Evolutionary conservation across 2,888 invertebrate genomes (phyloP).

Genomic region (Erebia palarica): DNA sequence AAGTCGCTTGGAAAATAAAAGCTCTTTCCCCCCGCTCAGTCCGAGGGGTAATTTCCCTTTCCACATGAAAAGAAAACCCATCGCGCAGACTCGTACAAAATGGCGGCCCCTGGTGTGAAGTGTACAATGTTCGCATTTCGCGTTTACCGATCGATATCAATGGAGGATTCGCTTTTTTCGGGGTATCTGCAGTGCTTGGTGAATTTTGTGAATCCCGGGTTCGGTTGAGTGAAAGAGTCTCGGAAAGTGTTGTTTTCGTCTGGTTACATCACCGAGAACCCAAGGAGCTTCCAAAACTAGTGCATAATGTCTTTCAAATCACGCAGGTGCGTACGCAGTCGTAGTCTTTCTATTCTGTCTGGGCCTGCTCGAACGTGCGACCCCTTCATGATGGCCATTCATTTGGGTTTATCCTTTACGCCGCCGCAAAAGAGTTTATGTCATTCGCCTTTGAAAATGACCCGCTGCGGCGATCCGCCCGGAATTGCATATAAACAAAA

Average conservation of each 20-base stretch:
- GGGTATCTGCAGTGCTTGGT: constrained; percentile 71
- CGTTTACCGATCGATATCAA: constrained; percentile 86
- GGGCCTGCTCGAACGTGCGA: constrained; percentile 92
- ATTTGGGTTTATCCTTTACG: constrained; percentile 81
- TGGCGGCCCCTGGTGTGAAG: constrained; percentile 84
- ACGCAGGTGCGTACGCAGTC: constrained; percentile 99
- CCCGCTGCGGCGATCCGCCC: constrained; percentile 61
- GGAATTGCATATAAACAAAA: constrained; percentile 69
- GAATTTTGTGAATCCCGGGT: constrained; percentile 71
- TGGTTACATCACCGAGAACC: constrained; percentile 79
- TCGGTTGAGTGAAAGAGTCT: constrained; percentile 66
- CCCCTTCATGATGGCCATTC: constrained; percentile 81
- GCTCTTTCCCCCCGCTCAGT: constrained; percentile 68
- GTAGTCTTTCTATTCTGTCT: constrained; percentile 93
- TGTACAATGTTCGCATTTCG: constrained; percentile 71
- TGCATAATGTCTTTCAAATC: constrained; percentile 81
- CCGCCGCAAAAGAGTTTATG: constrained; percentile 81
- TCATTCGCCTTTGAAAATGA: constrained; percentile 75
- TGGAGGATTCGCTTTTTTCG: constrained; percentile 80
- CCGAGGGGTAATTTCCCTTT: constrained; percentile 77
- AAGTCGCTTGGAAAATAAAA: constrained; percentile 52
- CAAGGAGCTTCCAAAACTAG: constrained; percentile 70
- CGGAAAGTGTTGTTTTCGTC: constrained; percentile 76
- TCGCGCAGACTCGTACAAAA: constrained; percentile 88
- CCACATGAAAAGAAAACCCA: constrained; percentile 67